Percentiles rank a stretch among this genome's conserved stretches.
Conservation (phyloP, 2,113 vertebrate genomes). For the Thermophis baileyi region DNA sequence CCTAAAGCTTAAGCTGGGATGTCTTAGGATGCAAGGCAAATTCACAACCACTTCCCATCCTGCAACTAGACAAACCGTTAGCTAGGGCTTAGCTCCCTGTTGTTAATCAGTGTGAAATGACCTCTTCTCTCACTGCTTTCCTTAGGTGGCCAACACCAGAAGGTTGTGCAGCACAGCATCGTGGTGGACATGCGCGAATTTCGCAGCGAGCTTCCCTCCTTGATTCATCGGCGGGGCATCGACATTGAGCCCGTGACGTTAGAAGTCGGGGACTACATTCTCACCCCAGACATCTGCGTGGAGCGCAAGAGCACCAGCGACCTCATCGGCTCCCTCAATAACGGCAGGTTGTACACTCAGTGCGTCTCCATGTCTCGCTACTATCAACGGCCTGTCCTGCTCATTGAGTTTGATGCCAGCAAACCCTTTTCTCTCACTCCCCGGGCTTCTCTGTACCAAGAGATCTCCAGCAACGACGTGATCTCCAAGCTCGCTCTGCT, state of each 20-base stretch:
- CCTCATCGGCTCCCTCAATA: slow-evolving; percentile 89
- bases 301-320: slow-evolving; percentile 95
- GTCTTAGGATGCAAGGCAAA: background rate
- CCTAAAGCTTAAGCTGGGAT: background rate
- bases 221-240: slow-evolving; percentile 90
- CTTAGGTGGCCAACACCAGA: slow-evolving; percentile 86
- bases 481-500: slow-evolving; percentile 90
- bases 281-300: slow-evolving; percentile 88
- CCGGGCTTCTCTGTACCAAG: slow-evolving; percentile 78
- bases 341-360: slow-evolving; percentile 87
- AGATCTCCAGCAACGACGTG: slow-evolving; percentile 86
- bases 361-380: slow-evolving; percentile 91
- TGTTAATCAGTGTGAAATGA: too few species aligned
- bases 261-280: slow-evolving; percentile 94
- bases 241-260: slow-evolving; percentile 93
- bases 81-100: too few species aligned
- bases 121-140: background rate
- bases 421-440: slow-evolving; percentile 87
- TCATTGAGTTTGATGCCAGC: slow-evolving; percentile 91
- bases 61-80: background rate
- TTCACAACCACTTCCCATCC: background rate
- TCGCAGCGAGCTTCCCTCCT: slow-evolving; percentile 88
- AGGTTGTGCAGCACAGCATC: slow-evolving; percentile 72
- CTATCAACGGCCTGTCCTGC: slow-evolving; percentile 85
- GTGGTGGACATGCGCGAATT: slow-evolving; percentile 97